Conservation (phyloP, 2,113 vertebrate species). For the Hymenochirus boettgeri region DNA sequence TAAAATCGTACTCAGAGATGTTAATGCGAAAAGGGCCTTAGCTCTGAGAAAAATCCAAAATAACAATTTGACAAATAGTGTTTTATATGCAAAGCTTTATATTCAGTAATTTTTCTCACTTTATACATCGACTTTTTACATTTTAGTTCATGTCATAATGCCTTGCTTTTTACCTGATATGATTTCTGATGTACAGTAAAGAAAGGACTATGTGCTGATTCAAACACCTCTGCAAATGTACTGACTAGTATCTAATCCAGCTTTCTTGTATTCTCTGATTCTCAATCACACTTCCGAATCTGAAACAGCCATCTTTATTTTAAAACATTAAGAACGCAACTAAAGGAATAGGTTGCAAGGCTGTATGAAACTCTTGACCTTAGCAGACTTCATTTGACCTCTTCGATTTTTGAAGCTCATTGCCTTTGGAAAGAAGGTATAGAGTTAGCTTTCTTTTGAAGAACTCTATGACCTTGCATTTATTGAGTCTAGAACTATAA, state of each 20-base stretch:
- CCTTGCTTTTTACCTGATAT: too few relatives aligned
- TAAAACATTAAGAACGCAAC: background rate
- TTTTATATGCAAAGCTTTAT: too few relatives aligned
- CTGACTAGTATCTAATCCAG: constrained; percentile 35
- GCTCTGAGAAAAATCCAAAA: too few relatives aligned
- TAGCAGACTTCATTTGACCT: constrained; percentile 31
- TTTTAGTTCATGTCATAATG: too few relatives aligned
- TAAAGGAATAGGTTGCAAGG: background rate
- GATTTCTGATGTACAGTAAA: background rate
- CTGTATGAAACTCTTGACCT: constrained; percentile 24
- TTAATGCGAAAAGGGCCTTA: too few relatives aligned
- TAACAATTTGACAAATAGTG: too few relatives aligned
- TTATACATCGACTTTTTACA: too few relatives aligned
- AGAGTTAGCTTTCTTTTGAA: constrained; percentile 8
- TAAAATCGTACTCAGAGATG: too few relatives aligned
- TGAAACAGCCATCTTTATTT: constrained; percentile 5
- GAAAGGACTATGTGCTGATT: background rate
- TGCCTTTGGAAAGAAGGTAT: background rate
- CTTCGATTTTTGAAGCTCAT: constrained; percentile 37
- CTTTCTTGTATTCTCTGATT: background rate
- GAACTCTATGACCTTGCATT: background rate
- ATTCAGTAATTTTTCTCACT: too few relatives aligned
- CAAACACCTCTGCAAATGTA: constrained; percentile 31
- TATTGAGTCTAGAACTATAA: constrained; percentile 33
- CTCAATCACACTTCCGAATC: constrained; percentile 19